These are phyloP conservation scores for Pardalotus punctatus DNA, from an alignment of 2,113 vertebrate genomes.

Conservation along the genomic window DNA sequence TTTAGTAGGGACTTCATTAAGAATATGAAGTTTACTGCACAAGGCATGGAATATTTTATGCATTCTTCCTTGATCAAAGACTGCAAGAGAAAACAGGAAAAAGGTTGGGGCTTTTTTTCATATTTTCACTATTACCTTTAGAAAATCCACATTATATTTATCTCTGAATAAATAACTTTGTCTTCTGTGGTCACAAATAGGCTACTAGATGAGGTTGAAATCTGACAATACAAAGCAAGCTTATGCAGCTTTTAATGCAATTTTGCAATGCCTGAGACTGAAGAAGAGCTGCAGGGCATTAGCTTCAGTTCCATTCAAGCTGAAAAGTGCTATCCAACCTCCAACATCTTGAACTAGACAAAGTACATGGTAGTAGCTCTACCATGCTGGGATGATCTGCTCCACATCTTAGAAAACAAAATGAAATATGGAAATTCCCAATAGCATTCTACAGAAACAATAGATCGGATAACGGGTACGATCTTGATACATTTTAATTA, in stretches of 20 bases:
- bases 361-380: not conserved
- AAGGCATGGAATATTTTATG: slow-evolving; percentile 75
- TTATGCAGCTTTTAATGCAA: not conserved
- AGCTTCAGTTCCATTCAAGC: not conserved
- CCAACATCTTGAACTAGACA: not conserved
- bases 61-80: slow-evolving; percentile 74
- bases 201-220: not conserved
- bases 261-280: not conserved
- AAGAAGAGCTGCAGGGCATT: not conserved
- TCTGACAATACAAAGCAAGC: not conserved
- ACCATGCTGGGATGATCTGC: not conserved
- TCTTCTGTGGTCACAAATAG: not conserved
- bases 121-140: not conserved
- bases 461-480: not conserved
- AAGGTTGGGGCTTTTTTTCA: not conserved
- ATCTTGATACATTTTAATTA: not conserved
- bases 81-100: slow-evolving; percentile 73
- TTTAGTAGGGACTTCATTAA: slow-evolving; percentile 76
- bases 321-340: not conserved
- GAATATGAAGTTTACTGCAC: slow-evolving; percentile 69
- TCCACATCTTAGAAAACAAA: not conserved
- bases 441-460: not conserved
- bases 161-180: not conserved
- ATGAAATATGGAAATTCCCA: not conserved
- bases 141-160: not conserved